Base-by-base conservation (phyloP, 2,888 invertebrate genomes). In the Notodonta dromedarius region DNA sequence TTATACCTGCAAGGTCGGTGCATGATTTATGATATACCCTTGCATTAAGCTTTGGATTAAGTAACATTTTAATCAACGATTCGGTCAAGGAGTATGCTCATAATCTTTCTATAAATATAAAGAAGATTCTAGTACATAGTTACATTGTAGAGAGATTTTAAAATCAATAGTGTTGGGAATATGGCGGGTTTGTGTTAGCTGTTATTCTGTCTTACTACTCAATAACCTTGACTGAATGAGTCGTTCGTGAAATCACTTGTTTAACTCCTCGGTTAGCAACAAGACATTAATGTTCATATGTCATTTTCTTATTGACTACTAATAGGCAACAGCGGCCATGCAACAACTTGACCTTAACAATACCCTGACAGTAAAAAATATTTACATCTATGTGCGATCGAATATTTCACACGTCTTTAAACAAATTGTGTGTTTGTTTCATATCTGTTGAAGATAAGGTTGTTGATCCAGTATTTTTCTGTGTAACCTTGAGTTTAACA, bases 401-500 rank as follows among this genome's bases (percentile, higher is more conserved):
- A 67, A 73, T 71, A 73, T 73, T 76, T 78, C 72, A 70, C 75
- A 65, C 66, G 52, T 71, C 39, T 67, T 65, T 64, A 60, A 61
- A 66, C 69, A 68, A 72, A 65, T 74, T 64, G 62, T 63, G 65
- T 76, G 63, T 76, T 71, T 76, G 66, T 72, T 64, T 68, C 69
- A 57, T 78, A 74, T 78, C 76, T 69, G 74, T 65, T 62, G 63
- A 63, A 78, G 86, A 85, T 87, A 86, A 86, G 73, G 77, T 63
- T 66, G 61, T 75, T 66, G 69, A 68, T 71, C 60, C 72, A 74
- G 76, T 74, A 67, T 73, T 73, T 76, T 75, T 70, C 66, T 66
- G 59, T 69, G 65, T 80, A 86, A 86, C 91, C 91, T 91, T 91
- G 90, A 78, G 73, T 73, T 68, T 63, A 74, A 76, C 78, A 78